These are phyloP conservation scores for Cygnus buccinator DNA, from an alignment of 2,113 vertebrate species.

Conservation along the genomic window DNA sequence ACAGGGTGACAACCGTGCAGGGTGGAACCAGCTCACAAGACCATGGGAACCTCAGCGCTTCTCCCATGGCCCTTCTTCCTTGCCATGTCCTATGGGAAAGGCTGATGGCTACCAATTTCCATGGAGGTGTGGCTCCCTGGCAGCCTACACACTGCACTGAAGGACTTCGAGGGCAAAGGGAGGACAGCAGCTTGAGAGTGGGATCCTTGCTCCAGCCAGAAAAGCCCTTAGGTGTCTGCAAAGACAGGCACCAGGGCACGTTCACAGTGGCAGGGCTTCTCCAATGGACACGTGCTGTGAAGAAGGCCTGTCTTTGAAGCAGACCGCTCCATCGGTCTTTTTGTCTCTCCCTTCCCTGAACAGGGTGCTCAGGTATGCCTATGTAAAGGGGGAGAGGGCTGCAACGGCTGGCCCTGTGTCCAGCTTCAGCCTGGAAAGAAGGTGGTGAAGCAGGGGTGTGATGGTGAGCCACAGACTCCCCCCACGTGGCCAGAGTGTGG, in stretches of 20 bases:
- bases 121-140: background rate
- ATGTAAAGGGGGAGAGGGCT: rapidly evolving
- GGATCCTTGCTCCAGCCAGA: background rate
- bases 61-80: background rate
- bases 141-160: background rate
- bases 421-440: background rate
- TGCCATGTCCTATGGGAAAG: background rate
- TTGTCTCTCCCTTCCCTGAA: background rate
- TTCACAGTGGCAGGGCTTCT: background rate
- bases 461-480: background rate
- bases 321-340: background rate
- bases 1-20: background rate
- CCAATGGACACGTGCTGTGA: background rate
- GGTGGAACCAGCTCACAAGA: background rate
- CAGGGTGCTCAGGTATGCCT: rapidly evolving
- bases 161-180: background rate
- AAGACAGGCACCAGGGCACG: background rate
- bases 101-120: background rate
- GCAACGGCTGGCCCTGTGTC: background rate
- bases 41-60: background rate
- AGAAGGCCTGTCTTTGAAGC: background rate
- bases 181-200: background rate
- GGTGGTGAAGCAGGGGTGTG: background rate
- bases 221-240: background rate
- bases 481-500: background rate